Evolutionary conservation across 92 coral and sea anemone species (phyloP).

Genomic region (Zoanthus sansibaricus): DNA sequence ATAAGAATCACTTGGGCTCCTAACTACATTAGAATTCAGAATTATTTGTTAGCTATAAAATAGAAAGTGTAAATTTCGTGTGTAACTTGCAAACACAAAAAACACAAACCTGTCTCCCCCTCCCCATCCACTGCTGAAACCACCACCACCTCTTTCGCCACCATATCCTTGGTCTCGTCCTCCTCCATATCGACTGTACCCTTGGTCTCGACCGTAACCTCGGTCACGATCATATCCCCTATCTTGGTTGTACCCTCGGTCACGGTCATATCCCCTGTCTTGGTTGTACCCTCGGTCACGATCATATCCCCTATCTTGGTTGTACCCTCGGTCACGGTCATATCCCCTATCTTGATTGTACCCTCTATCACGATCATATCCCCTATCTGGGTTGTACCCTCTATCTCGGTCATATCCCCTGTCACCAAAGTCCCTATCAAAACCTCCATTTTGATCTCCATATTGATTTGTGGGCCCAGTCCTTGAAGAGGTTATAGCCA

Average conservation of each 20-base stretch:
- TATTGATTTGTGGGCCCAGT: constrained; percentile 48
- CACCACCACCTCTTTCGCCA: constrained; percentile 52
- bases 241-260: constrained; percentile 38
- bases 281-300: constrained; percentile 25
- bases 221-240: constrained; percentile 38
- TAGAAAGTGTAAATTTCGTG: too few species aligned
- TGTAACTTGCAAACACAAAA: background rate
- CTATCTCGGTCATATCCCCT: constrained; percentile 50
- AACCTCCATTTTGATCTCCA: constrained; percentile 63
- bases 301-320: constrained; percentile 31
- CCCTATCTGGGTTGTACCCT: constrained; percentile 30
- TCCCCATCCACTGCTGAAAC: constrained; percentile 78
- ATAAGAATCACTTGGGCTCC: too few species aligned
- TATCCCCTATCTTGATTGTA: constrained; percentile 10
- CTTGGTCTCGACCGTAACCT: constrained; percentile 17
- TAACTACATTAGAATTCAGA: too few species aligned
- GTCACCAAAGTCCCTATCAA: constrained; percentile 55
- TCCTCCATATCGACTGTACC: constrained; percentile 41
- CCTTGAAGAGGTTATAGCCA: constrained; percentile 59
- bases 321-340: constrained; percentile 52
- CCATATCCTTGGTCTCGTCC: constrained; percentile 49
- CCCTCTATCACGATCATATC: constrained; percentile 37
- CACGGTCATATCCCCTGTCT: constrained; percentile 41
- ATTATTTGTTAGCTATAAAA: too few species aligned
- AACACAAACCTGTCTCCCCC: constrained; percentile 42